A percentile compares a stretch with the other conserved stretches of the same genome.
These are phyloP conservation scores for Anoncus sp. DNA, from an alignment of 2,888 invertebrate species.

Conservation along the genomic window DNA sequence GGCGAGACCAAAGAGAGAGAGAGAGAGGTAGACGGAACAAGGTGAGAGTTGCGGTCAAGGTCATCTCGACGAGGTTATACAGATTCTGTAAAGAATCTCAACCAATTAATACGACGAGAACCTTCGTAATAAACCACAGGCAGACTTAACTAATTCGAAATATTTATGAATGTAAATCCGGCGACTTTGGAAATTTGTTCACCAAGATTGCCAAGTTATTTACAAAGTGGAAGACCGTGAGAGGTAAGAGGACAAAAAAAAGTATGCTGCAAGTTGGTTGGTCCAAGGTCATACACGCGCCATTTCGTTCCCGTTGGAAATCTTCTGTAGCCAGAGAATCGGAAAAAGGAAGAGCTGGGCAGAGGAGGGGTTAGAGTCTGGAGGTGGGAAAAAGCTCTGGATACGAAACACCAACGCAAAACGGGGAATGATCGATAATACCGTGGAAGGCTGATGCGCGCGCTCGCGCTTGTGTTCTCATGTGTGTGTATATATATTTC, in stretches of 20 bases:
- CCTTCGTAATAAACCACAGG: too few relatives aligned
- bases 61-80: conserved; percentile 12
- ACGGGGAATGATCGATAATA: conserved; percentile 62
- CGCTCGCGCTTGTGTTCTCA: too few relatives aligned
- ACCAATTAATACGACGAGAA: neutral
- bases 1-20: conserved; percentile 8
- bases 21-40: neutral
- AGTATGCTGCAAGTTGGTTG: conserved; percentile 46
- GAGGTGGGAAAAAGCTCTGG: too few relatives aligned
- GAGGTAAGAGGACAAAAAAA: neutral
- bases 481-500: conserved; percentile 12
- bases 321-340: conserved; percentile 43
- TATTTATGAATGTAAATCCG: too few relatives aligned
- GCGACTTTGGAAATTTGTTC: too few relatives aligned
- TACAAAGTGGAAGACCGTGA: neutral
- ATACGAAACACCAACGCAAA: conserved; percentile 34
- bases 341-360: conserved; percentile 44
- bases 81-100: conserved; percentile 2
- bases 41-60: conserved; percentile 26
- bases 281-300: conserved; percentile 63
- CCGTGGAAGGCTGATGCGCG: conserved; percentile 40
- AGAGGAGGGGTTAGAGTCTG: too few relatives aligned
- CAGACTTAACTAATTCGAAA: too few relatives aligned
- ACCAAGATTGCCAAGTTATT: too few relatives aligned
- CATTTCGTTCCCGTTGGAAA: conserved; percentile 41